A percentile compares a stretch with the other conserved stretches of the same genome.
Evolutionary conservation across 2,113 vertebrate species (phyloP).

Genomic region (Lepidothrix coronata): DNA sequence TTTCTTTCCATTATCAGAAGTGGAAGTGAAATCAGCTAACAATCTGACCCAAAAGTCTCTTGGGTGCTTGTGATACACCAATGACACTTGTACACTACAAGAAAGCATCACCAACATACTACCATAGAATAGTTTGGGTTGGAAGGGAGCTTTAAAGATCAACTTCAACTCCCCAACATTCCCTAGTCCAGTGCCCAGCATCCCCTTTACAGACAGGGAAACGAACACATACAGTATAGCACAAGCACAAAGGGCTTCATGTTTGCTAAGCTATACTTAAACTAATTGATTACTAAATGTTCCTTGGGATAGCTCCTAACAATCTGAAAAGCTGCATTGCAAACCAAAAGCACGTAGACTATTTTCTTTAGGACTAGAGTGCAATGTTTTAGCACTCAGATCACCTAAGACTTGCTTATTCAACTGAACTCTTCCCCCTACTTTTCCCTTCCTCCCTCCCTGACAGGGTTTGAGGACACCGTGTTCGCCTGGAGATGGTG

Average conservation of each 20-base stretch:
- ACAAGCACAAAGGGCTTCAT: background rate
- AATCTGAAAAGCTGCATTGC: background rate
- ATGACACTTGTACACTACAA: background rate
- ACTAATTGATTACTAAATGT: background rate
- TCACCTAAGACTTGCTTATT: background rate
- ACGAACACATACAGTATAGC: accelerated
- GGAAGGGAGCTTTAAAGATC: background rate
- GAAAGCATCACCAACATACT: background rate
- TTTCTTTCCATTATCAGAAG: background rate
- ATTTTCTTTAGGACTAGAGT: background rate
- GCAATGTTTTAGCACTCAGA: background rate
- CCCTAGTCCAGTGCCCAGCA: background rate
- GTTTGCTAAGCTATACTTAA: background rate
- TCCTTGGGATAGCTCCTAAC: background rate
- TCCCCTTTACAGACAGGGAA: background rate
- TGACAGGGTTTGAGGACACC: conserved; percentile 52
- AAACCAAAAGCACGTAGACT: background rate
- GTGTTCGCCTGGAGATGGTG: conserved; percentile 76
- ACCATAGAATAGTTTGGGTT: background rate
- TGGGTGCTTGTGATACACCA: background rate
- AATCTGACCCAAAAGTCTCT: background rate
- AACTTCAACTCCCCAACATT: background rate
- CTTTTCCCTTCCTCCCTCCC: background rate
- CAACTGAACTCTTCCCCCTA: background rate
- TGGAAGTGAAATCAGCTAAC: background rate